These are phyloP conservation scores for Cephus spinipes DNA, from an alignment of 2,888 invertebrate species.

Conservation along the genomic window DNA sequence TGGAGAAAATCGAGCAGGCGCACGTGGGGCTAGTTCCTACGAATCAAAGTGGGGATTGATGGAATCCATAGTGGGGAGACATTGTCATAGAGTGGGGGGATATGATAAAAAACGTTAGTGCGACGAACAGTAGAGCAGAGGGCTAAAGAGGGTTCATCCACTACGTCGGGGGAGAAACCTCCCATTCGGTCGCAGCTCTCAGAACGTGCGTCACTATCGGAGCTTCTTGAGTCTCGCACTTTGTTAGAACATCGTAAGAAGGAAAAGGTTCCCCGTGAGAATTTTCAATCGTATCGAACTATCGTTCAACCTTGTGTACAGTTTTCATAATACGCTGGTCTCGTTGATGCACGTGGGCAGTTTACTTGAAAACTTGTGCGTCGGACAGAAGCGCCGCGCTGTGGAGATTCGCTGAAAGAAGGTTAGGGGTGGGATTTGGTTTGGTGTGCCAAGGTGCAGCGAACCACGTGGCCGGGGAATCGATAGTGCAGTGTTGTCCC, in stretches of 20 bases:
- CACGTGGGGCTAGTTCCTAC: neutral
- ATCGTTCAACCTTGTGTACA: neutral
- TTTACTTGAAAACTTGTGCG: neutral
- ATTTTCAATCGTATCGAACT: neutral
- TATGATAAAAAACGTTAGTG: neutral
- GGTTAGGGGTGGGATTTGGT: conserved; percentile 42
- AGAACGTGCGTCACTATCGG: neutral
- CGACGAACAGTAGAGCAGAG: neutral
- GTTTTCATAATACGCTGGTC: neutral
- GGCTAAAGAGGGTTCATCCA: neutral
- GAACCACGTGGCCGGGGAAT: conserved; percentile 61
- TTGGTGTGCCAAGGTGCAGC: conserved; percentile 56
- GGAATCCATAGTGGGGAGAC: neutral
- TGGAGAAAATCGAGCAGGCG: neutral
- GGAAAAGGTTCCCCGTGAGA: neutral
- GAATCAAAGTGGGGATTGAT: neutral
- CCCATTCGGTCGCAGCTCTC: neutral
- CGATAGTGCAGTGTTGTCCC: conserved; percentile 65
- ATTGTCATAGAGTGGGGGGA: neutral
- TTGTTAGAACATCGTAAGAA: neutral
- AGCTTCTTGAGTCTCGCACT: neutral
- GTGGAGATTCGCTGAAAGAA: conserved; percentile 9
- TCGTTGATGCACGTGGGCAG: neutral
- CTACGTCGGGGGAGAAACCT: neutral
- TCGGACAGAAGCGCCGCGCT: neutral